Evolutionary conservation across 2,113 vertebrate species (phyloP).

Genomic region (Taxidea taxus): DNA sequence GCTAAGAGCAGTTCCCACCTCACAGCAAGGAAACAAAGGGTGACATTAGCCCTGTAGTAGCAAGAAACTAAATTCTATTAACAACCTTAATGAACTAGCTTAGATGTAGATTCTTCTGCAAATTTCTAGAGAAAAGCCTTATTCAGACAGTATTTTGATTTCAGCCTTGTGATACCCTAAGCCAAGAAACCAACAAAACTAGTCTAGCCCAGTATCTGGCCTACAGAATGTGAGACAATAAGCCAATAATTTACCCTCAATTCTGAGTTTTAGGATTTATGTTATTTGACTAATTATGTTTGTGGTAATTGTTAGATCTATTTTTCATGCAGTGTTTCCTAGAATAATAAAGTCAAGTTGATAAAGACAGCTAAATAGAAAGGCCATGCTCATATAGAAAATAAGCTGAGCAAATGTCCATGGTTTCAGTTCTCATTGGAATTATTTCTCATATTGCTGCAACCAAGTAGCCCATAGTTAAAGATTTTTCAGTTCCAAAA

Average conservation of each 20-base stretch:
- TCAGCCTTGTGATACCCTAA: not conserved
- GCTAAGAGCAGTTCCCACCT: accelerated
- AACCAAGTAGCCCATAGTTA: not conserved
- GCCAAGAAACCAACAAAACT: not conserved
- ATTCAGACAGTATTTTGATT: not conserved
- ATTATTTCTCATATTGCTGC: not conserved
- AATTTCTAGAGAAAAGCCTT: not conserved
- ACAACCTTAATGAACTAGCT: not conserved
- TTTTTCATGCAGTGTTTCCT: not conserved
- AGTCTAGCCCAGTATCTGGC: not conserved
- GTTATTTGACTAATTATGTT: not conserved
- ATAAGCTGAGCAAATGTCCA: not conserved
- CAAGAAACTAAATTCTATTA: not conserved
- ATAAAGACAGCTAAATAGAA: not conserved
- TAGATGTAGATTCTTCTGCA: not conserved
- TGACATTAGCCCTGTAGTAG: not conserved
- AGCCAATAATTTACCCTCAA: not conserved
- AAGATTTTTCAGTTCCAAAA: not conserved
- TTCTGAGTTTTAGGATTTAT: not conserved
- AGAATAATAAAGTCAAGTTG: not conserved
- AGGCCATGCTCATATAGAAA: accelerated
- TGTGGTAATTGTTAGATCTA: not conserved
- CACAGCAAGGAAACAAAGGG: accelerated
- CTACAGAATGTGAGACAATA: not conserved
- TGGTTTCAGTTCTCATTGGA: not conserved